These are phyloP conservation scores for Ifrita kowaldi DNA, from an alignment of 2,113 vertebrate genomes.

Conservation along the genomic window DNA sequence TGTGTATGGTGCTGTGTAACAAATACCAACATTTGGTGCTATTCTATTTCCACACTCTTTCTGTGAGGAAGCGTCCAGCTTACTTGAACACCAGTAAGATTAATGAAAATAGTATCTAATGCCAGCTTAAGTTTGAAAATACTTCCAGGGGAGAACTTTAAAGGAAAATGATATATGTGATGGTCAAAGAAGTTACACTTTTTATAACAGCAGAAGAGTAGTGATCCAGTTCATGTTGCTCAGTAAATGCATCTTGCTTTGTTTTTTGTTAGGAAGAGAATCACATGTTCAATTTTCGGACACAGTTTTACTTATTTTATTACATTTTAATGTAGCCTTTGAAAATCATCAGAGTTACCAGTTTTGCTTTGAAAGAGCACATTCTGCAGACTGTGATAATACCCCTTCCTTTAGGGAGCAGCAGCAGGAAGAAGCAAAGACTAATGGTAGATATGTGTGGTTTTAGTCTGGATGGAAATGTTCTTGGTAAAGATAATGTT, in stretches of 20 bases:
- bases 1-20: neutral
- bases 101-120: neutral
- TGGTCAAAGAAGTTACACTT: neutral
- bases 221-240: neutral
- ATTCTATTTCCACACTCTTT: neutral
- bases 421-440: neutral
- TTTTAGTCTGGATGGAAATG: neutral
- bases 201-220: neutral
- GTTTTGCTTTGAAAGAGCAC: constrained; percentile 36
- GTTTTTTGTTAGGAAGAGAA: neutral
- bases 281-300: neutral
- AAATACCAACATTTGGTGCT: neutral
- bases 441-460: neutral
- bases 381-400: constrained; percentile 49
- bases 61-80: neutral
- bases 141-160: neutral
- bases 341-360: constrained; percentile 13
- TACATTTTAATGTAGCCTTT: constrained; percentile 15
- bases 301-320: neutral
- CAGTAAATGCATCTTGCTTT: neutral
- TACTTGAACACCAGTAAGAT: neutral
- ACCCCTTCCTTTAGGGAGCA: constrained; percentile 29
- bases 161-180: neutral
- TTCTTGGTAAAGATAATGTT: neutral
- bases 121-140: neutral